Conservation (phyloP, 92 coral and sea anemone species). For the Siderastrea radians region DNA sequence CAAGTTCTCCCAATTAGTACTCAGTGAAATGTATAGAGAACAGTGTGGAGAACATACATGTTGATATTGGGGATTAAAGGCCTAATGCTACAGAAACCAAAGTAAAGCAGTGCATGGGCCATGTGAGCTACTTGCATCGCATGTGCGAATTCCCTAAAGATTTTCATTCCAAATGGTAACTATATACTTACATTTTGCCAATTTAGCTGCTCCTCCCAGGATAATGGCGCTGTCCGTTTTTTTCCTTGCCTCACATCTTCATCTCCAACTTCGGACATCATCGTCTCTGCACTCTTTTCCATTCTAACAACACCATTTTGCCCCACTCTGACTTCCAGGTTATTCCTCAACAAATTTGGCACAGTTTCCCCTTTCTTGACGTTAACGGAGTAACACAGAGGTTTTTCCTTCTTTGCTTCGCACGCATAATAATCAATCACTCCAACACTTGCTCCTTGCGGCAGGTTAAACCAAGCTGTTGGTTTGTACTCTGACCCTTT, state of each 20-base stretch:
- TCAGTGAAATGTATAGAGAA: no score
- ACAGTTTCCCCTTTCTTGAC: constrained; percentile 61
- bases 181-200: constrained; percentile 83
- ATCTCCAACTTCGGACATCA: constrained; percentile 9
- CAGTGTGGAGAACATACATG: no score
- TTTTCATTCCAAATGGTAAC: no score
- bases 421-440: constrained; percentile 80
- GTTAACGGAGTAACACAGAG: constrained; percentile 75
- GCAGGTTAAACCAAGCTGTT: constrained; percentile 81
- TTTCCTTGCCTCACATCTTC: constrained; percentile 25
- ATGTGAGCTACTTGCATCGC: no score
- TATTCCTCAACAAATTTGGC: constrained; percentile 74
- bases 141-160: no score
- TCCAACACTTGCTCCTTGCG: constrained; percentile 71
- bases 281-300: constrained; percentile 10
- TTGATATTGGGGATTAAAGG: no score
- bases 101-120: no score
- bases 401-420: constrained; percentile 58
- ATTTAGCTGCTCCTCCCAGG: constrained; percentile 91
- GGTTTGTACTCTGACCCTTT: constrained; percentile 42
- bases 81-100: no score
- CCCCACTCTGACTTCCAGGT: constrained; percentile 84
- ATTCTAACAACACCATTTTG: constrained; percentile 82
- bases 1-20: no score
- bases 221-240: constrained; percentile 71